Evolutionary conservation across 2,113 vertebrate species (phyloP).

Genomic region (Hypanus sabinus): DNA sequence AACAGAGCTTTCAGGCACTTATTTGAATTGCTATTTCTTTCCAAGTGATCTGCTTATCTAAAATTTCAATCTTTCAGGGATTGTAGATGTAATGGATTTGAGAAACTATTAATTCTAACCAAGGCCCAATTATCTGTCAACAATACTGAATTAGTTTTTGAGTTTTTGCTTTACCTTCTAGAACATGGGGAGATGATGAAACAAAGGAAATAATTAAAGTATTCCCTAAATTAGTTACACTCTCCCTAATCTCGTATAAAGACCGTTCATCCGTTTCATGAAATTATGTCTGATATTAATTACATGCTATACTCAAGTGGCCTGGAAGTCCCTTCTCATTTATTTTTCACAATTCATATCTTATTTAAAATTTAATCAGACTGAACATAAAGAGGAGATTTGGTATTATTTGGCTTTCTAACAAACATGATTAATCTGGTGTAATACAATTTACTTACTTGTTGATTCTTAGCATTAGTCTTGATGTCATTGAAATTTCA

Average conservation of each 20-base stretch:
- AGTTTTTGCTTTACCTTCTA: background rate
- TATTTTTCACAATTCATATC: background rate
- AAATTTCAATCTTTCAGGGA: background rate
- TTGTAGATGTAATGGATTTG: background rate
- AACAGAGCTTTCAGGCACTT: background rate
- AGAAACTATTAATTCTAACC: background rate
- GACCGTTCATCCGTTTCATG: background rate
- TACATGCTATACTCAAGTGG: background rate
- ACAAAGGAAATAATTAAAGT: background rate
- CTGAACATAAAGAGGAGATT: background rate
- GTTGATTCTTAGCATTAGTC: background rate
- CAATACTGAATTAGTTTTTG: background rate
- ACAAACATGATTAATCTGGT: background rate
- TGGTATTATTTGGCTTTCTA: background rate
- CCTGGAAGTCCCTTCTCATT: background rate
- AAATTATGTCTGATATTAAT: background rate
- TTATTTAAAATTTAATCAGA: background rate
- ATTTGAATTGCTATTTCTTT: background rate
- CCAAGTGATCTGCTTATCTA: background rate
- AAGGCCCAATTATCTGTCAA: background rate
- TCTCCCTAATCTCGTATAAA: background rate
- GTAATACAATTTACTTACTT: background rate
- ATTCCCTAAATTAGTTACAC: background rate
- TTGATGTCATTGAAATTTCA: background rate
- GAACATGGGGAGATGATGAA: background rate